phyloP scores from a whole-genome alignment of 1,140 invertebrate species.

The Argopecten irradians region DNA sequence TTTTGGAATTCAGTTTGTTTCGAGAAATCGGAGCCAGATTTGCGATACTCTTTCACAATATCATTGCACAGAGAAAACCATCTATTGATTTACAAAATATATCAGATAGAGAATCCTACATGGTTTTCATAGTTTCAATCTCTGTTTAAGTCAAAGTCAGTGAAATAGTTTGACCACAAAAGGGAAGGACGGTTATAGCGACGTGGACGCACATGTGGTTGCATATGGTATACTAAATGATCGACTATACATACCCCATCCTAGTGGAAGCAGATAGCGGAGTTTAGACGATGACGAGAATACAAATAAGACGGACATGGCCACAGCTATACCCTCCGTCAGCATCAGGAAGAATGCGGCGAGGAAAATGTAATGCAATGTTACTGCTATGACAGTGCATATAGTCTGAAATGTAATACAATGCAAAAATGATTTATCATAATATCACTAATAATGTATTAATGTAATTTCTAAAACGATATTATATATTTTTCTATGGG shows the following conservation, averaged over 20 bases:
- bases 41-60: background rate
- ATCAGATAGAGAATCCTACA: background rate
- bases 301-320: constrained; percentile 54
- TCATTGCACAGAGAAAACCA: no score
- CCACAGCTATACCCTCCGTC: constrained; percentile 56
- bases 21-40: no score
- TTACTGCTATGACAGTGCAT: constrained; percentile 56
- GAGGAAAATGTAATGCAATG: constrained; percentile 61
- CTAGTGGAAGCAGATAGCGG: constrained; percentile 43
- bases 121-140: no score
- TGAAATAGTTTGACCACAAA: background rate
- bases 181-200: background rate
- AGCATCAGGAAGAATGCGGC: constrained; percentile 62
- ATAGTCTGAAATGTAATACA: constrained; percentile 43
- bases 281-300: constrained; percentile 54
- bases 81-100: background rate
- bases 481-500: no score
- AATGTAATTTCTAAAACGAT: no score
- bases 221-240: background rate
- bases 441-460: background rate
- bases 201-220: background rate
- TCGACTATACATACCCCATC: constrained; percentile 54
- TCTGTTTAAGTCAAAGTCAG: background rate
- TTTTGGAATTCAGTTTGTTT: no score
- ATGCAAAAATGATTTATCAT: constrained; percentile 5